Evolutionary conservation across 1,140 invertebrate species (phyloP), one percentile per base, ranked within the genome.

Genomic region (Gonioctena quinquepunctata): DNA sequence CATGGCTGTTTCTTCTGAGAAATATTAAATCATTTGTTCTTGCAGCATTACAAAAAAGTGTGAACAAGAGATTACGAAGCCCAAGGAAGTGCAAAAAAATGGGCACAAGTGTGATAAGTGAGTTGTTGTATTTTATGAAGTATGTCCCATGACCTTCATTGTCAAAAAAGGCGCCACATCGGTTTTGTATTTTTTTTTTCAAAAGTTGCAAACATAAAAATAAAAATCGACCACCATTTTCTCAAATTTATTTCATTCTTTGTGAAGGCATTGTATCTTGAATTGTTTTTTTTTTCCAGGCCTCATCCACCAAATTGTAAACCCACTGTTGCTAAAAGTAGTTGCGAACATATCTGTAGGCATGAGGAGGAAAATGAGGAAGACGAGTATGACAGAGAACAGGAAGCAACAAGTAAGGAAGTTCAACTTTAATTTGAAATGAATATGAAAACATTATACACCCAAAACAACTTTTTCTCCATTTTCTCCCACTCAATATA

Each of bases 21-120:
- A 13, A 21, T 6, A 16, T 26, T 21, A n/a, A 61, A n/a, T 22
- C 50, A 21, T 4, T 19, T 57, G 42, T 60, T 19, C 33, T 26
- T 23, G 26, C 61, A 27, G 21, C 23, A 7, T 50, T 57, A 48
- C 61, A 13, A 61, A 68, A 19, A 70, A 68, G 27, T n/a, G 59
- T 16, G 66, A 73, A 59, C 61, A 61, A 52, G 70, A 49, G n/a
- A 59, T 66, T 61, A 16, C 50, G n/a, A 70, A 64, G 18, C 7
- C 68, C 11, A 33, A 52, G 11, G 68, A 70, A 25, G 67, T 70
- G 16, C 13, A 59, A 11, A 73, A 64, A 64, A 67, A 64, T 59
- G 60, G 69, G 3, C 72, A 70, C 61, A 71, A 71, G 69, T 66
- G 18, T 61, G 59, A 61, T 28, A 70, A 49, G 28, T 56, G n/a